Percentiles rank a stretch among this genome's conserved stretches.
phyloP scores from a whole-genome alignment of 2,888 invertebrate genomes.

The Tenthredo amoena region DNA sequence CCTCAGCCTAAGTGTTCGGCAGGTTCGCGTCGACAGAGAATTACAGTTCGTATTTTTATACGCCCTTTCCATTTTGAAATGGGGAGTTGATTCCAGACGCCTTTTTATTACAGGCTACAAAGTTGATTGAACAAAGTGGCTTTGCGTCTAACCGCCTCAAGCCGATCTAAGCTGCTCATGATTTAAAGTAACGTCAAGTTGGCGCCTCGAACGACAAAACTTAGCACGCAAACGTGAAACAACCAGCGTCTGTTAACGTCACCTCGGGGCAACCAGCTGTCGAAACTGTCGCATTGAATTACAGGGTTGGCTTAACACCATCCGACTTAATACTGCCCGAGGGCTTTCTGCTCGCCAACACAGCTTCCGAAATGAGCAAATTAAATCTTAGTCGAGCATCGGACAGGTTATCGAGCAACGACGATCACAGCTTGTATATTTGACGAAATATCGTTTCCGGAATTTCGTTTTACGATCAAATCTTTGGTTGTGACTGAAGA shows the following conservation, averaged over 20 bases:
- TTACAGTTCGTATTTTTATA: conserved; percentile 20
- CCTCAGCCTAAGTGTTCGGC: neutral
- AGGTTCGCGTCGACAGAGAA: neutral
- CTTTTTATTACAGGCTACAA: conserved; percentile 8
- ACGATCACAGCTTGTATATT: neutral
- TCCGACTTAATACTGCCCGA: conserved; percentile 38
- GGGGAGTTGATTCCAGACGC: neutral
- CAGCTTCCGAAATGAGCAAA: neutral
- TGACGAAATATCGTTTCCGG: neutral
- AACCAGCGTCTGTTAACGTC: conserved; percentile 18
- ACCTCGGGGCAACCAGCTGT: conserved; percentile 45
- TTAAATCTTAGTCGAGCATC: conserved; percentile 27
- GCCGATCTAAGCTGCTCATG: conserved; percentile 34
- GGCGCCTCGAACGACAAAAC: conserved; percentile 23
- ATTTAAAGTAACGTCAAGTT: conserved; percentile 37
- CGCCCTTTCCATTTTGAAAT: neutral
- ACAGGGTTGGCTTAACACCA: conserved; percentile 45
- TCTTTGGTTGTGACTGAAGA: neutral
- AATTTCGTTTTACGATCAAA: neutral
- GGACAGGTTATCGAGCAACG: neutral
- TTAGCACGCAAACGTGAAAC: conserved; percentile 40
- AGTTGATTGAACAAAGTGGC: conserved; percentile 44
- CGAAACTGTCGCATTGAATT: conserved; percentile 50
- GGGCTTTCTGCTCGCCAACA: conserved; percentile 10
- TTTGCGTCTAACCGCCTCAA: conserved; percentile 33